These are phyloP conservation scores for Scomber japonicus DNA, from an alignment of 2,113 vertebrate genomes.

Conservation along the genomic window DNA sequence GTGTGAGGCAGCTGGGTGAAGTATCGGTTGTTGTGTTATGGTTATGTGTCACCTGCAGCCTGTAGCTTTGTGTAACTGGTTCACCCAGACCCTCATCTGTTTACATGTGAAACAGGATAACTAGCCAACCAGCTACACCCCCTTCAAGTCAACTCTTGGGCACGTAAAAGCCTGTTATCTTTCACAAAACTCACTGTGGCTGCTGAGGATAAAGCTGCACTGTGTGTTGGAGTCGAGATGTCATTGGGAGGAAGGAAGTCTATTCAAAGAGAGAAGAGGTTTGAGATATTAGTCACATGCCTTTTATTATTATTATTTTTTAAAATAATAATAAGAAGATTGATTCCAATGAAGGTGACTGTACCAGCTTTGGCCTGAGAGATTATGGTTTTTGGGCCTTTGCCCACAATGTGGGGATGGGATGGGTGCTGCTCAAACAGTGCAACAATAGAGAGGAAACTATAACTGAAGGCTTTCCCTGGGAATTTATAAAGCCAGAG, in stretches of 20 bases:
- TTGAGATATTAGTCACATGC: conserved; percentile 5
- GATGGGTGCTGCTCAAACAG: conserved; percentile 62
- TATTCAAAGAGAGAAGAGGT: neutral
- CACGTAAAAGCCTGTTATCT: neutral
- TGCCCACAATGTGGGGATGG: conserved; percentile 60
- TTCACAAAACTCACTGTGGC: neutral
- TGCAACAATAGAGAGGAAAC: conserved; percentile 78
- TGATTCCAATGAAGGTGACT: conserved; percentile 4
- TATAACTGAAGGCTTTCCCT: conserved; percentile 54
- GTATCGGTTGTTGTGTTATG: conserved; percentile 3
- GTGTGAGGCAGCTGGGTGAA: neutral
- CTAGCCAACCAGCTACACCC: conserved; percentile 15
- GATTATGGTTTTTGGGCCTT: conserved; percentile 49
- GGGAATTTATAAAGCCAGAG: conserved; percentile 54
- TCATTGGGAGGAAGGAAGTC: neutral
- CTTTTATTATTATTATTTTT: neutral
- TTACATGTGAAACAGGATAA: conserved; percentile 36
- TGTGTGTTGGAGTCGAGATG: conserved; percentile 24
- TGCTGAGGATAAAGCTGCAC: conserved; percentile 13
- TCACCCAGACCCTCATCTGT: conserved; percentile 37
- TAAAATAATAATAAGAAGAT: neutral
- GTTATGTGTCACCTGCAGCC: conserved; percentile 14
- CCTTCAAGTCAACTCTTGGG: neutral
- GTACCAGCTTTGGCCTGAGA: conserved; percentile 24
- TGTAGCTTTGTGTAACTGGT: conserved; percentile 50